Evolutionary conservation across 2,797 vertebrate species (phyloP).

Genomic region (Rachycentron canadum): DNA sequence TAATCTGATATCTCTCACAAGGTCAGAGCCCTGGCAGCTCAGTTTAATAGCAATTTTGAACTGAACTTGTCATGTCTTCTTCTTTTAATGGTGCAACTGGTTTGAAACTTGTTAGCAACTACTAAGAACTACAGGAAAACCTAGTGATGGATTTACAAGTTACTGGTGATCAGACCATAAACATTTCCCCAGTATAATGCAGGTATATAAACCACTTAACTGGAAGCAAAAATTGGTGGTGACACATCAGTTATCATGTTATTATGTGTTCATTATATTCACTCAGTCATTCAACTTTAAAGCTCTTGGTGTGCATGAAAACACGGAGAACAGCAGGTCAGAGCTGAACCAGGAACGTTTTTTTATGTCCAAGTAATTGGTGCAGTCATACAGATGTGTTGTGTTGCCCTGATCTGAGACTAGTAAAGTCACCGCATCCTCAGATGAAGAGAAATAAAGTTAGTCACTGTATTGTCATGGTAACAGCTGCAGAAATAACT

Average conservation of each 20-base stretch:
- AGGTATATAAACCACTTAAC: not conserved
- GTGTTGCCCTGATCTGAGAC: not conserved
- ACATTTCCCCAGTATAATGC: not conserved
- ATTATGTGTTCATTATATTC: not conserved
- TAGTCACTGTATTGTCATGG: not conserved
- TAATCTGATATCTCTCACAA: too few species aligned
- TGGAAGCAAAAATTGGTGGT: too few species aligned
- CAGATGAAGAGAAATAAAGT: not conserved
- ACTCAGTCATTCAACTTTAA: not conserved
- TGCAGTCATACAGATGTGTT: too few species aligned
- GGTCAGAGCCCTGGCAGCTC: too few species aligned
- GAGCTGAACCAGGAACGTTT: not conserved
- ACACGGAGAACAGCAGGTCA: not conserved
- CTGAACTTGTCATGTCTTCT: not conserved
- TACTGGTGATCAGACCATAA: not conserved
- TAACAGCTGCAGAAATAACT: not conserved
- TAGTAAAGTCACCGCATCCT: not conserved
- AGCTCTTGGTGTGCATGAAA: not conserved
- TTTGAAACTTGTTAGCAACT: not conserved
- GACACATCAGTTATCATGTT: too few species aligned
- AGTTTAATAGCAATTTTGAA: not conserved
- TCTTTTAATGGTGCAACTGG: not conserved
- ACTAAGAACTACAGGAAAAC: not conserved
- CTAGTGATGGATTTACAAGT: not conserved
- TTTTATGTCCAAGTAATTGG: too few species aligned